Base-by-base conservation (phyloP, 2,113 vertebrate species). In the Prolemur simus region DNA sequence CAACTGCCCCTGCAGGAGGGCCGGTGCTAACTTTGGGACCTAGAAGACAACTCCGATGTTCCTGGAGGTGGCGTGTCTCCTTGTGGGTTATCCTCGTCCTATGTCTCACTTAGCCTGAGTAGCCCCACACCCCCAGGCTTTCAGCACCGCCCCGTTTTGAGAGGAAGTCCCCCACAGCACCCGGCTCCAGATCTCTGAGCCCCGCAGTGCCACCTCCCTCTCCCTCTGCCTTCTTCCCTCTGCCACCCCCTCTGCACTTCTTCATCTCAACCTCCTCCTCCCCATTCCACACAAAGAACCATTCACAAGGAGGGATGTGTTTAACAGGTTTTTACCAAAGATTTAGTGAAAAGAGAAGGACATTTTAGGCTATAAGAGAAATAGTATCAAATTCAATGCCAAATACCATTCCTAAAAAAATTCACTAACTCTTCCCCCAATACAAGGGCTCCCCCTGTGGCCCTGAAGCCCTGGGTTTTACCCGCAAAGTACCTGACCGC, bases 401-500 rank as follows among this genome's bases (percentile, higher is more conserved):
- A n/a, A 6, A 66, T 29, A 83, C 11, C 3, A 3, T 2, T 77
- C 39, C 17, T 25, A 47, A 81, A 56, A 58, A 63, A 63, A 8
- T 21, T 21, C 15, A n/a, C 13, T 23, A 4, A n/a, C 25, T 80
- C 15, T 42, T 39, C 18, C 2, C 5, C 21, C 14, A 63, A 32
- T 0, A 37, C 58, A 42, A 18, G 29, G 14, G n/a, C 42, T 47
- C 15, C 54, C 17, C 27, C 10, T 86, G 23, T 5, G 13, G 23
- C 32, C 34, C 47, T 1, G 6, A 27, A 25, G 32, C 34, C 47
- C 5, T 80, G 20, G 8, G 23, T 47, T 8, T 60, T n/a, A 3
- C 3, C 1, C 3, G 17, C 27, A 32, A 32, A 11, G 1, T 6
- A 10, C 8, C 45, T 54, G 39, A 8, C 10, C 10, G 2, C 42